Evolutionary conservation across 2,113 vertebrate species (phyloP), one percentile per base, ranked within the genome.

Genomic region (Zosterops lateralis): DNA sequence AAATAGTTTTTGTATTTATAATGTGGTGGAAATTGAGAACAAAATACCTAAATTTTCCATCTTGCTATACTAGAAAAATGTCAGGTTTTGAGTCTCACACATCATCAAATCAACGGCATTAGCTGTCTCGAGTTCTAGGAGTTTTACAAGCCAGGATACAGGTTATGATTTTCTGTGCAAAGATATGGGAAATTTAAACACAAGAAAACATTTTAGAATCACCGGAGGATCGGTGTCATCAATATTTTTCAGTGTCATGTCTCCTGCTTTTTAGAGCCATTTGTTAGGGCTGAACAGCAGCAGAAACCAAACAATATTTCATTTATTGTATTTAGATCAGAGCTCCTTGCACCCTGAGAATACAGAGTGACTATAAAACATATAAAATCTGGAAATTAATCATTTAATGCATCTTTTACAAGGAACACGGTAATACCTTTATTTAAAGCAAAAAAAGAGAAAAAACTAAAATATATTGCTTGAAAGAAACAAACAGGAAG

Each of bases 61-160:
- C 89, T 88, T 88, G 12, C 44, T 95, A 12, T 76, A 72, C 82
- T 86, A 95, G 90, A 95, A 95, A 95, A 94, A 77, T 48, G 95
- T 95, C 93, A 95, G 25, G 24, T 77, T 94, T 80, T 85, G 67
- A 81, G 56, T 80, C 83, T 93, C 85, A 61, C 94, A 96, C 94
- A 93, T 95, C 87, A 94, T 95, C 91, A 97, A 95, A 91, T 91
- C 87, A 91, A 74, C 86, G 79, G 68, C 79, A 95, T 78, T 83
- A 88, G 16, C 64, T 94, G 71, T 50, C 75, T 91, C 7, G 9
- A 86, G n/a, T 90, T 93, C 64, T 89, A 81, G 47, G 72, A 94
- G 93, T 93, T 95, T 95, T 95, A 95, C 64, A 93, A 95, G 91
- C 44, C n/a, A 44, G 68, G n/a, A 82, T 84, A 80, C 42, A 76